Conservation (phyloP, 2,113 vertebrate species). For the Rhinichthys klamathensis region DNA sequence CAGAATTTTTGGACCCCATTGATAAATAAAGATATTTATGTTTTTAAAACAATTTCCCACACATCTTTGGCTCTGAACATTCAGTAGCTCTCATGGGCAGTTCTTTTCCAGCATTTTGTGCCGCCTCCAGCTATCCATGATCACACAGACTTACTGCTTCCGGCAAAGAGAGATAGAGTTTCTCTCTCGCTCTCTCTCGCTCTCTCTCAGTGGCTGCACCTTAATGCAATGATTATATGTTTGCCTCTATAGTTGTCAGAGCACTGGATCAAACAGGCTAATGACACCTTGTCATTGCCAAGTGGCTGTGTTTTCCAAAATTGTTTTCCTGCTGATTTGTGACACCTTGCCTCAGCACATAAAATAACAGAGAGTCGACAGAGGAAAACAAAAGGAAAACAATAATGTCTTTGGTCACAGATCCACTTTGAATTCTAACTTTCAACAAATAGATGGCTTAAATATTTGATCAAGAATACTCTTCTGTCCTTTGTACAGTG, state of each 20-base stretch:
- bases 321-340: constrained; percentile 87
- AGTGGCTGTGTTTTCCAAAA: constrained; percentile 86
- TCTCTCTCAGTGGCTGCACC: constrained; percentile 81
- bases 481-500: constrained; percentile 46
- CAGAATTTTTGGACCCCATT: background rate
- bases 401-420: constrained; percentile 55
- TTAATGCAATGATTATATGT: constrained; percentile 99
- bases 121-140: constrained; percentile 22
- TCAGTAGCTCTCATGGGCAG: background rate
- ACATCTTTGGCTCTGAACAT: background rate
- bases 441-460: constrained; percentile 54
- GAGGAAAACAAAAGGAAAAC: constrained; percentile 68
- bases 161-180: constrained; percentile 9
- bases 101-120: constrained; percentile 21
- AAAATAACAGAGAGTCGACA: constrained; percentile 8
- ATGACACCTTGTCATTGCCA: constrained; percentile 95
- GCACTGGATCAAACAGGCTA: constrained; percentile 88
- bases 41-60: background rate
- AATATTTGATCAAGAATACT: constrained; percentile 58
- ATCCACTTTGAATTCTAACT: constrained; percentile 32
- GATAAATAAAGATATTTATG: background rate
- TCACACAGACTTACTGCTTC: constrained; percentile 36
- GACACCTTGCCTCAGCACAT: constrained; percentile 78
- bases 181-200: no score
- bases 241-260: constrained; percentile 91